Base-by-base conservation (phyloP, 37 sponge, comb jelly and placozoan genomes). In the Hormiphora californensis region DNA sequence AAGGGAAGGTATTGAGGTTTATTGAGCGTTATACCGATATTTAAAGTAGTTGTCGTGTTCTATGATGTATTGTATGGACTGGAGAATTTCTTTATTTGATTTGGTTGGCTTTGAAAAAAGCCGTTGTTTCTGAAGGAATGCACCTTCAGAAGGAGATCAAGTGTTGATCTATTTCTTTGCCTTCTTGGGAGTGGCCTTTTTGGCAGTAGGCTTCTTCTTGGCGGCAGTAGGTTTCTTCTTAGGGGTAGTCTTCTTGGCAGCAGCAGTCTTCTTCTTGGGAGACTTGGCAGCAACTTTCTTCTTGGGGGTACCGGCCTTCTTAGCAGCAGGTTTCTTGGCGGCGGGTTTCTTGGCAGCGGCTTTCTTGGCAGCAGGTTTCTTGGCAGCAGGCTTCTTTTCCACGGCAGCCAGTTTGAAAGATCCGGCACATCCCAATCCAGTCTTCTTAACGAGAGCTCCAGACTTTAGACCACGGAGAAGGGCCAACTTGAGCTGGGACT, bases 381-480 rank as follows among this genome's bases (percentile, higher is more conserved):
- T 54, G 17, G 54, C 68, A 19, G 69, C 59, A 23, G 87, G 54
- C 61, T 55, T 65, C n/a, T 33, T 2, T 17, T 68, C 69, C 40
- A 38, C 38, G 7, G 67, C 67, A 32, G 67, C 37, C 25, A 94
- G 39, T 57, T 89, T 92, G 93, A 96, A 96, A 63, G 89, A 88
- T 15, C 96, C 96, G 59, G 92, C 89, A 8, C 91, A 93, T 7
- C 96, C 94, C 0, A 57, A 78, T 35, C 96, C 96, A 63, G 92
- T 96, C 46, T 63, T 86, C 59, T 96, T 93, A 69, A 86, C 59
- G 34, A 96, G 91, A 25, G 30, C 32, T 12, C 89, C 87, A 1
- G 69, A 89, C 11, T 32, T 44, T 22, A 96, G 91, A 31, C 69
- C 57, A 0, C 94, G 81, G 86, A 89, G 91, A 22, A 96, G 88